Evolutionary conservation across 1,140 invertebrate genomes (phyloP).

Genomic region (Orius insidiosus): DNA sequence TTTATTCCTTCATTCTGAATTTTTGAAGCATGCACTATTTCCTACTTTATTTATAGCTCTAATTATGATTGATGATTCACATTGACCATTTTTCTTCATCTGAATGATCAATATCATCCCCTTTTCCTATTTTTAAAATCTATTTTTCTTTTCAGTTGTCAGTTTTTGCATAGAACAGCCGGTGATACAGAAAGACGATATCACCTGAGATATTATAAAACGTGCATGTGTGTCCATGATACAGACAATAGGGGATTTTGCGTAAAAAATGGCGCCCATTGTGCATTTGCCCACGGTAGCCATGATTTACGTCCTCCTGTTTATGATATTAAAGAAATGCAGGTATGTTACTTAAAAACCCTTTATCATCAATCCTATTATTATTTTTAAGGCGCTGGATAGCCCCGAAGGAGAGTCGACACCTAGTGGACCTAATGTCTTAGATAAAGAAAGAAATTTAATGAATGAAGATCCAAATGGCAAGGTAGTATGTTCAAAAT

Average conservation of each 20-base stretch:
- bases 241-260: conserved; percentile 89
- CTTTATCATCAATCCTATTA: background rate
- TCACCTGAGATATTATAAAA: conserved; percentile 96
- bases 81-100: background rate
- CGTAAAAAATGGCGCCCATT: conserved; percentile 94
- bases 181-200: conserved; percentile 95
- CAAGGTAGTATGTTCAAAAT: too few relatives aligned
- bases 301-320: conserved; percentile 88
- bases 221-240: conserved; percentile 96
- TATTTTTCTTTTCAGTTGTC: conserved; percentile 50
- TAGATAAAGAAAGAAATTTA: conserved; percentile 85
- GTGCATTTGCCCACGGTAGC: conserved; percentile 96
- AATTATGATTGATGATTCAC: too few relatives aligned
- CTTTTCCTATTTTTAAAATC: background rate
- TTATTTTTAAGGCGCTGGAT: conserved; percentile 47
- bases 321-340: conserved; percentile 82
- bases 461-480: conserved; percentile 98
- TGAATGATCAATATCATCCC: background rate
- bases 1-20: too few relatives aligned
- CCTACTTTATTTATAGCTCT: too few relatives aligned
- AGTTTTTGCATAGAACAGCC: conserved; percentile 86
- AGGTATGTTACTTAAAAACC: conserved; percentile 24
- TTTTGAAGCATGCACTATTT: too few relatives aligned
- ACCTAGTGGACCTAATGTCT: conserved; percentile 65
- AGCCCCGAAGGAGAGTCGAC: conserved; percentile 43